These are phyloP conservation scores for Papilio aristodemus DNA, from an alignment of 1,140 invertebrate genomes.

Conservation along the genomic window DNA sequence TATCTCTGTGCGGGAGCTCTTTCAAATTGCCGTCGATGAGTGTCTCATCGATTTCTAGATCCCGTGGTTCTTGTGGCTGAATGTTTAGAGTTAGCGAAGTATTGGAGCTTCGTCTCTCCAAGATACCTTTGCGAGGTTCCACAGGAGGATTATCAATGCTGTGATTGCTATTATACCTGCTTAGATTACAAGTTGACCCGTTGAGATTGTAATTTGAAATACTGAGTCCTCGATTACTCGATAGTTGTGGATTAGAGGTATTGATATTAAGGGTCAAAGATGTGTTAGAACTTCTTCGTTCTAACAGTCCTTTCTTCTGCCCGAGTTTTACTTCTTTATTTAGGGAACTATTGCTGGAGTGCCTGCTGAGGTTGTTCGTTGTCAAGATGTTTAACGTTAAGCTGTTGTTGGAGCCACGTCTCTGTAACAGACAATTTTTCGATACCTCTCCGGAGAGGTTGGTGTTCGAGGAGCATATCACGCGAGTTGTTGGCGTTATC, in stretches of 20 bases:
- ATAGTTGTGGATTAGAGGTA: slow-evolving; percentile 76
- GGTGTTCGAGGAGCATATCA: slow-evolving; percentile 68
- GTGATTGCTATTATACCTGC: slow-evolving; percentile 76
- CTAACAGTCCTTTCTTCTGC: slow-evolving; percentile 85
- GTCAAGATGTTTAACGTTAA: slow-evolving; percentile 85
- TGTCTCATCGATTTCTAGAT: slow-evolving; percentile 74
- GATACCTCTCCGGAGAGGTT: slow-evolving; percentile 61
- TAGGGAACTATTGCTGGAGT: slow-evolving; percentile 79
- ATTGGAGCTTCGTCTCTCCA: slow-evolving; percentile 75
- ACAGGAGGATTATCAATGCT: slow-evolving; percentile 64
- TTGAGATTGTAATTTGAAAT: slow-evolving; percentile 79
- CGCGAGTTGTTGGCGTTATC: slow-evolving; percentile 63
- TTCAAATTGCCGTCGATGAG: slow-evolving; percentile 61
- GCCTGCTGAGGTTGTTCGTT: slow-evolving; percentile 78
- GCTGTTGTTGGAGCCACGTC: slow-evolving; percentile 94
- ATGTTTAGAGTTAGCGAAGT: slow-evolving; percentile 75
- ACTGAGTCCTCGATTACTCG: slow-evolving; percentile 74
- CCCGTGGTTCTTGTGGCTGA: slow-evolving; percentile 70
- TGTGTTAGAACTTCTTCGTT: slow-evolving; percentile 92
- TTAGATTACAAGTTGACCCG: slow-evolving; percentile 73
- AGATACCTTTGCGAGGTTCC: slow-evolving; percentile 70
- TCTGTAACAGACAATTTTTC: slow-evolving; percentile 87
- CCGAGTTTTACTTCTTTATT: slow-evolving; percentile 70
- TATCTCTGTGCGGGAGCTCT: slow-evolving; percentile 68
- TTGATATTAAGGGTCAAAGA: slow-evolving; percentile 88